A percentile compares a stretch with the other conserved stretches of the same genome.
Conservation (phyloP, 2,113 vertebrate genomes). For the Gambusia holbrooki region DNA sequence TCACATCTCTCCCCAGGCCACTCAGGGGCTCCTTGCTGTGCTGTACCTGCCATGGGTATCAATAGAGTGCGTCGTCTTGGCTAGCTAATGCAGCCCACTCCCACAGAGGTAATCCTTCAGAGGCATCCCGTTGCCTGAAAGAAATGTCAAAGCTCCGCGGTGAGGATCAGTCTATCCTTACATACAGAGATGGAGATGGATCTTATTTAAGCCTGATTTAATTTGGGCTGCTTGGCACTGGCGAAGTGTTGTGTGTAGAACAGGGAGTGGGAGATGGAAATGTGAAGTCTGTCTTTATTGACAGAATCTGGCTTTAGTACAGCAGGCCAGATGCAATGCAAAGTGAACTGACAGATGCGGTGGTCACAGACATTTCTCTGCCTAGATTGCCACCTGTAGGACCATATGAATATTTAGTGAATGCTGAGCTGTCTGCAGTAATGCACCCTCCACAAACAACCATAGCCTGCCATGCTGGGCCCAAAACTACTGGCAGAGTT, state of each 20-base stretch:
- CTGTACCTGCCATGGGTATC: constrained; percentile 71
- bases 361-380: constrained; percentile 68
- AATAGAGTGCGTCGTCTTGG: constrained; percentile 72
- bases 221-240: constrained; percentile 67
- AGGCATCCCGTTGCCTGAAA: constrained; percentile 62
- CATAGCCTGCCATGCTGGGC: constrained; percentile 33
- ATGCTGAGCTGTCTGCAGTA: constrained; percentile 22
- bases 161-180: constrained; percentile 63
- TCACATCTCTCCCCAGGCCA: constrained; percentile 65
- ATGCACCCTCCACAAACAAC: constrained; percentile 21
- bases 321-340: constrained; percentile 62
- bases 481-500: constrained; percentile 32
- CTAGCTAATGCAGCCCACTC: constrained; percentile 67
- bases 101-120: constrained; percentile 73
- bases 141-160: constrained; percentile 71
- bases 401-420: constrained; percentile 63
- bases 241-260: constrained; percentile 51
- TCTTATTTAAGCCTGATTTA: constrained; percentile 77
- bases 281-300: constrained; percentile 64
- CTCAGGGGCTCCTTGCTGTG: constrained; percentile 69
- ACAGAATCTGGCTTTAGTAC: constrained; percentile 59
- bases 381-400: constrained; percentile 63
- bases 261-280: constrained; percentile 51
- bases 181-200: constrained; percentile 62
- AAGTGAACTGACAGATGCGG: constrained; percentile 67